Evolutionary conservation across 2,113 vertebrate genomes (phyloP).

Genomic region (Scortum barcoo): DNA sequence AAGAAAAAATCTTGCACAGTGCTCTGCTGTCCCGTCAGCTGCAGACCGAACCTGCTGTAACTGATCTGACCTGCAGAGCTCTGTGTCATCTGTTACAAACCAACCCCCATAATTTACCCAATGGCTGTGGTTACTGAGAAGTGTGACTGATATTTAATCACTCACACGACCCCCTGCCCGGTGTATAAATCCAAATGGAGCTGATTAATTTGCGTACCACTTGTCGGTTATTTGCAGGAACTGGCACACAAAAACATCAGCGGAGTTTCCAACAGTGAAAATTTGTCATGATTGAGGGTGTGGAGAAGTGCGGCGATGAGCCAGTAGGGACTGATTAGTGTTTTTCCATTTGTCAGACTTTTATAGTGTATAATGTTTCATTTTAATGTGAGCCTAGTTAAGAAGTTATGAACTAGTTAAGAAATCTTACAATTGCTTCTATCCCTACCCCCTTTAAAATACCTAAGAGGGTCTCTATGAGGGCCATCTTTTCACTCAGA

Average conservation of each 20-base stretch:
- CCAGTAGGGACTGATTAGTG: neutral
- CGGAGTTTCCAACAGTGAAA: neutral
- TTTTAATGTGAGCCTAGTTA: no score
- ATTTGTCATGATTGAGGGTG: neutral
- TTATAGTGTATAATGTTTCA: no score
- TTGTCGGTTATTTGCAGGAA: constrained; percentile 14
- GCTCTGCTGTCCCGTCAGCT: constrained; percentile 4
- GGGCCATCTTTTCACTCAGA: no score
- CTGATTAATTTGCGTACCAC: constrained; percentile 8
- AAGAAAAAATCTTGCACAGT: constrained; percentile 26
- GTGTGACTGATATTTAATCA: constrained; percentile 47
- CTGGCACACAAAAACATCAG: constrained; percentile 2
- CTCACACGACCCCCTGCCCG: neutral
- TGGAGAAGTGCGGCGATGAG: neutral
- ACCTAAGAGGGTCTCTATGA: no score
- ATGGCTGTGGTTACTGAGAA: constrained; percentile 33
- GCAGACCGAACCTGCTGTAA: constrained; percentile 38
- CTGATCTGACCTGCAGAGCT: constrained; percentile 38
- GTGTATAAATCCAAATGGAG: constrained; percentile 33
- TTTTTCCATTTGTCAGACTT: no score
- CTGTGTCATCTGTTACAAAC: constrained; percentile 27
- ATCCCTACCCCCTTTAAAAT: no score
- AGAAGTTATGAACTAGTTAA: no score
- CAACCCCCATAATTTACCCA: constrained; percentile 3
- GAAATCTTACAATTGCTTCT: no score